Base-by-base conservation (phyloP, 92 coral and sea anemone species). In the Parazoanthus swiftii region DNA sequence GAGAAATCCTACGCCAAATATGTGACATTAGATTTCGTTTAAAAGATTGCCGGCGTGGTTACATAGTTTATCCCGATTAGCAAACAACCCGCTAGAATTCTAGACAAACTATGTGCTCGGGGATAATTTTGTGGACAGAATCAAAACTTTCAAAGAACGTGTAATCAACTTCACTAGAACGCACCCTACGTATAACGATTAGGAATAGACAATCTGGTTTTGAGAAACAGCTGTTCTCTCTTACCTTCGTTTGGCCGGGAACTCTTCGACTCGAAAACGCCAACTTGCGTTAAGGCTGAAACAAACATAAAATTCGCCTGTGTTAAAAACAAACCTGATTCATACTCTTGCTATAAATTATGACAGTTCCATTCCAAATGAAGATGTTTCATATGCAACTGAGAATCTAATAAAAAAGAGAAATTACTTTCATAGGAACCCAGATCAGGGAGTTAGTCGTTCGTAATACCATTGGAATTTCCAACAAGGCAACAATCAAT, bases 401-500 rank as follows among this genome's bases (percentile, higher is more conserved):
- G n/a, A 84, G 79, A 71, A 84, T 84, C 67, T 35, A 46, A 14
- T 63, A 13, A 26, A 46, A 70, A 48, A 38, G 42, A 46, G n/a
- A 46, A 84, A 43, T 84, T 84, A 84, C 87, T 84, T 84, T 84
- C 87, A 84, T 84, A 43, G 43, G 79, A 84, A 84, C 85, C 59
- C 54, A 29, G 71, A 85, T 85, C 26, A 18, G 80, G 76, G 79
- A 83, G 36, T 81, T 26, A 44, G 35, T 26, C 74, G 79, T 72
- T 44, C 88, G 94, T 93, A 88, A 92, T 89, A 91, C 39, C 86
- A 77, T 63, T 80, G 91, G 95, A 89, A 89, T 89, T 85, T 72
- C 42, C 39, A 86, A 94, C 51, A 80, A 15, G 29, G 58, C 86
- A 82, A 76, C 77, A 88, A 91, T 80, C 74, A 80, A 78, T 94